Base-by-base conservation (phyloP, 1,140 invertebrate species). In the Diprion similis region DNA sequence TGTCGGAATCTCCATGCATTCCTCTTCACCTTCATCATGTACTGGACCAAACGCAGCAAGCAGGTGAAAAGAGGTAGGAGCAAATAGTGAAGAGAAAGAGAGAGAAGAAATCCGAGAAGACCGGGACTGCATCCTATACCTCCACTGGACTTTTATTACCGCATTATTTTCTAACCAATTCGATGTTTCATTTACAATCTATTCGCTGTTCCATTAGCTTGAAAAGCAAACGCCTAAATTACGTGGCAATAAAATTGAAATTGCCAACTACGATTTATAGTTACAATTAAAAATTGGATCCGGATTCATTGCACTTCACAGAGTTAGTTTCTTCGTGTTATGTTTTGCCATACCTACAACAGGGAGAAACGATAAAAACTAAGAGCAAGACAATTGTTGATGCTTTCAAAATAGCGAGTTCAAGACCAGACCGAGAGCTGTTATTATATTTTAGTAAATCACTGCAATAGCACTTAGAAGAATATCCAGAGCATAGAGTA, bases 11-110 rank as follows among this genome's bases (percentile, higher is more conserved):
- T 75, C 46, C 46, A 4, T 19, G 17, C 13, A 66, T 75, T 46
- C 19, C 67, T 48, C 47, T 66, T 68, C 47, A 68, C 65, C 59
- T 64, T 10, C 68, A 75, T 70, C 66, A 47, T 75, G 66, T 71
- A 75, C 18, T 66, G n/a, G 46, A 13, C 66, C n/a, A 17, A 59
- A 17, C n/a, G 51, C 51, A 59, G 51, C 51, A 59, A 13, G n/a
- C 11, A 59, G 51, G n/a, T 59, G 8, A 59, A 4, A 37, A 59
- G 7, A 59, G 51, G 6, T 37, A 6, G 24, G 24, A 37, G 24
- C 6, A 37, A 37, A 37, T 37, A 18, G 46, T 37, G 3, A 46
- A 70, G 19, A 70, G n/a, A 47, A 46, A 17, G 68, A 69, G 46
- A 70, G n/a, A 70, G 68, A 70, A 15, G 51, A 59, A 59, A 59